Evolutionary conservation across 1,140 invertebrate genomes (phyloP).

Genomic region (Drosophila punjabiensis): DNA sequence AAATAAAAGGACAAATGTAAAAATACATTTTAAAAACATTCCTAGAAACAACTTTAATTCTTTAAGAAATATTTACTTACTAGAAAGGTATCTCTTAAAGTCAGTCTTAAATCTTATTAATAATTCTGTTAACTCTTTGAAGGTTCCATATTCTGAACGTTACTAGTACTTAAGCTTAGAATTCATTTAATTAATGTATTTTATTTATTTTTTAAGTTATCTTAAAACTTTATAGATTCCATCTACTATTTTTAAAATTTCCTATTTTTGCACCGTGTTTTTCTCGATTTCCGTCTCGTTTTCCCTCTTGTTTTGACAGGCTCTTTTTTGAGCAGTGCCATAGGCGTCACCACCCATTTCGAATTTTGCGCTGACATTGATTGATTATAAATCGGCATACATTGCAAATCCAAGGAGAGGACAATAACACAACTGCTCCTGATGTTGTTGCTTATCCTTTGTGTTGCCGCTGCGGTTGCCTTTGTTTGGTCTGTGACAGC

Average conservation of each 20-base stretch:
- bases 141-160: neutral
- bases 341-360: constrained; percentile 56
- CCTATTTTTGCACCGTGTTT: neutral
- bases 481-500: constrained; percentile 82
- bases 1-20: too few species aligned
- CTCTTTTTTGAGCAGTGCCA: constrained; percentile 31
- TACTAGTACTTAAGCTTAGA: too few species aligned
- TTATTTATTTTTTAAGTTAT: neutral
- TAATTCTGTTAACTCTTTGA: too few species aligned
- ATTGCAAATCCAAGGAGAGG: constrained; percentile 80
- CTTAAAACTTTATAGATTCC: neutral
- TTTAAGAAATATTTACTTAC: too few species aligned
- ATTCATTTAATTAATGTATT: neutral
- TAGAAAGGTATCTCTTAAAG: too few species aligned
- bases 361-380: constrained; percentile 83
- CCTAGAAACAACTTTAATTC: too few species aligned
- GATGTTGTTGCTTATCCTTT: constrained; percentile 67
- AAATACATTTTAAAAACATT: too few species aligned
- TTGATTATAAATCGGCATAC: constrained; percentile 84
- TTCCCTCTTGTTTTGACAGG: constrained; percentile 17
- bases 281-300: constrained; percentile 19
- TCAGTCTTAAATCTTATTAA: too few species aligned
- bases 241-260: neutral
- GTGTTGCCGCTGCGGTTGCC: constrained; percentile 75
- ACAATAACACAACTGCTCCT: constrained; percentile 72